Percentiles rank a stretch among this genome's conserved stretches.
Evolutionary conservation across 2,888 invertebrate genomes (phyloP).

Genomic region (Carabus problematicus): DNA sequence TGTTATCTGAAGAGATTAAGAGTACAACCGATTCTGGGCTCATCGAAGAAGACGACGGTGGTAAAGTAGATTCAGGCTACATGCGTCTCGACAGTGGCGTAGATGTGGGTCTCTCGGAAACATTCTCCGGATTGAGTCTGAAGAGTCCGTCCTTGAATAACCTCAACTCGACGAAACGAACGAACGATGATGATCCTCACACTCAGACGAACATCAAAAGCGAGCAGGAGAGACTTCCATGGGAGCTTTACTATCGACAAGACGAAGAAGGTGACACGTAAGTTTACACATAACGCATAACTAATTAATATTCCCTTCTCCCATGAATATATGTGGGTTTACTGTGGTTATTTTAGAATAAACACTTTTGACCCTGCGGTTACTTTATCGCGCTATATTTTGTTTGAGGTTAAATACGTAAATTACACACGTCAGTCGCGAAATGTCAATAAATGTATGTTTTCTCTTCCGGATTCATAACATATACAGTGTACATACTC

Average conservation of each 20-base stretch:
- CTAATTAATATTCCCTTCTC: slow-evolving; percentile 32
- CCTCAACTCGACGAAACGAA: slow-evolving; percentile 50
- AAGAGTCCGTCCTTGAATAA: slow-evolving; percentile 58
- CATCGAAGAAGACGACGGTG: slow-evolving; percentile 46
- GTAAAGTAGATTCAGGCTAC: slow-evolving; percentile 45
- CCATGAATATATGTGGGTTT: slow-evolving; percentile 6
- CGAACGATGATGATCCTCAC: slow-evolving; percentile 44
- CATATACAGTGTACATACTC: neutral
- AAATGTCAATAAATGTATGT: slow-evolving; percentile 20
- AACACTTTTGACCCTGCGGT: slow-evolving; percentile 23
- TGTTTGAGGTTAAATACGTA: slow-evolving; percentile 26
- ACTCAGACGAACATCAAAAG: slow-evolving; percentile 46
- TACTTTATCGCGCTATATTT: neutral
- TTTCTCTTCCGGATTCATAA: neutral
- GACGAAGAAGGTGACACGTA: slow-evolving; percentile 90
- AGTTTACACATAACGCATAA: slow-evolving; percentile 59
- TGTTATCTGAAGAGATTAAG: slow-evolving; percentile 48
- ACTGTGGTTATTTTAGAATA: neutral
- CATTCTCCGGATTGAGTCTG: slow-evolving; percentile 67
- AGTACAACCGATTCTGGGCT: slow-evolving; percentile 43
- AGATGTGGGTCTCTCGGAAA: slow-evolving; percentile 66
- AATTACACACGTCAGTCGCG: slow-evolving; percentile 18
- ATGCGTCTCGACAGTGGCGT: slow-evolving; percentile 75
- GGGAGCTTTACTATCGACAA: slow-evolving; percentile 75
- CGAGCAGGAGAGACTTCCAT: slow-evolving; percentile 58